Evolutionary conservation across 2,797 vertebrate genomes (phyloP).

Genomic region (Hylomyscus alleni): DNA sequence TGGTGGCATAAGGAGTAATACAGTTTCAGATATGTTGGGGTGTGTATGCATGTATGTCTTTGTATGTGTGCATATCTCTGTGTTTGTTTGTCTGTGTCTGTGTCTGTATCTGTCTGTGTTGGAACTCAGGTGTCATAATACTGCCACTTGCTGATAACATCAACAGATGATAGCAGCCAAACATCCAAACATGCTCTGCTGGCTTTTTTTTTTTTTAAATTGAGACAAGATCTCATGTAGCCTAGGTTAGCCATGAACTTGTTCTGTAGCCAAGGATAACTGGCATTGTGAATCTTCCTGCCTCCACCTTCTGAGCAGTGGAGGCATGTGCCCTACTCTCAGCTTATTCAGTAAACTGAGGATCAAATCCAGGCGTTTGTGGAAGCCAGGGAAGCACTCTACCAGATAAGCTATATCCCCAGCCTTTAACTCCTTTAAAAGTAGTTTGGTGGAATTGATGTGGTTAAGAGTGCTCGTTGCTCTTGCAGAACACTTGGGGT

Average conservation of each 20-base stretch:
- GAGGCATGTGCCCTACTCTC: neutral
- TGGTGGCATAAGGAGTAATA: neutral
- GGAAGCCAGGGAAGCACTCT: neutral
- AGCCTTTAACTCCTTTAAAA: neutral
- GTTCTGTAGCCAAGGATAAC: neutral
- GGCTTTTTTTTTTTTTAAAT: neutral
- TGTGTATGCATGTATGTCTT: neutral
- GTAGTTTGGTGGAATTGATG: neutral
- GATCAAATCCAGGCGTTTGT: neutral
- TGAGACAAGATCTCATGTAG: neutral
- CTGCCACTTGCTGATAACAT: neutral
- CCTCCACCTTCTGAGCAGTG: too few species aligned
- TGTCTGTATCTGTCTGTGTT: neutral
- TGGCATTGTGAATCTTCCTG: neutral
- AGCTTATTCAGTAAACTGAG: neutral
- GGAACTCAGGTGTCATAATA: conserved; percentile 11
- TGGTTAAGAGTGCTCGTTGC: neutral
- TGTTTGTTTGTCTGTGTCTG: neutral
- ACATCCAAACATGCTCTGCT: too few species aligned
- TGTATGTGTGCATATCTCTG: neutral
- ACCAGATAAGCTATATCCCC: neutral
- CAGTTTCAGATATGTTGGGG: conserved; percentile 33
- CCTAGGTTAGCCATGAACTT: neutral
- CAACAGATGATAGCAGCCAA: neutral
- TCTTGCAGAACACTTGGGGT: neutral